Base-by-base conservation (phyloP, 23 tunicate species). In the Diplosoma virens region DNA sequence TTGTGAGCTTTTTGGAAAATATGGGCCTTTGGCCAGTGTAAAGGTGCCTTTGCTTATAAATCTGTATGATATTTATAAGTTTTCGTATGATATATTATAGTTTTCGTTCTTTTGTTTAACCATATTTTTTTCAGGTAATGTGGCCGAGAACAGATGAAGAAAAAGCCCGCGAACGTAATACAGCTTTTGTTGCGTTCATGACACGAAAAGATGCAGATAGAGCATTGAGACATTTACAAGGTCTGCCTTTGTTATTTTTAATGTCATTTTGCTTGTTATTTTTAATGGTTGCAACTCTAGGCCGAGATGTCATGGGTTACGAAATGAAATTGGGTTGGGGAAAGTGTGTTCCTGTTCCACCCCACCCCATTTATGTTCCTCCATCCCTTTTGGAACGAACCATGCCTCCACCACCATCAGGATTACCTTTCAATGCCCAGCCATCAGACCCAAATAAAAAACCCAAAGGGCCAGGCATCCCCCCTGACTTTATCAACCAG, bases 311-410 rank as follows among this genome's bases (percentile, higher is more conserved):
- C 5, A 77, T 65, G 80, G 94, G 83, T 7, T 86, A 66, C 66
- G 98, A 93, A 54, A 86, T 93, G 98, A 93, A 93, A 71, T 58
- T 93, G 79, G 98, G 98, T 11, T 93, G 94, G 94, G 98, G 98
- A 0, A 93, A 93, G 67, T 26, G 86, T 3, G 98, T 93, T 2
- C 98, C 98, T 18, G 79, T 86, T 22, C 93, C 93, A 9, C 98
- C 93, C 16, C 89, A 93, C 48, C 98, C 98, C 4, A 73, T 93
- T 0, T 93, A 93, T 73, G 94, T 93, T 32, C 98, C 98, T 4
- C 93, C 93, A 45, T 72, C 82, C 29, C 73, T 93, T 74, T 79
- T 78, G 48, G 88, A 82, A 53, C 89, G 86, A 11, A 82, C 89
- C 7, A 75, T 87, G 84, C 98, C 98, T 18, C 98, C 98, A 0